A percentile compares a stretch with the other conserved stretches of the same genome.
These are phyloP conservation scores for Pandemis corylana DNA, from an alignment of 2,888 invertebrate species.

Conservation along the genomic window DNA sequence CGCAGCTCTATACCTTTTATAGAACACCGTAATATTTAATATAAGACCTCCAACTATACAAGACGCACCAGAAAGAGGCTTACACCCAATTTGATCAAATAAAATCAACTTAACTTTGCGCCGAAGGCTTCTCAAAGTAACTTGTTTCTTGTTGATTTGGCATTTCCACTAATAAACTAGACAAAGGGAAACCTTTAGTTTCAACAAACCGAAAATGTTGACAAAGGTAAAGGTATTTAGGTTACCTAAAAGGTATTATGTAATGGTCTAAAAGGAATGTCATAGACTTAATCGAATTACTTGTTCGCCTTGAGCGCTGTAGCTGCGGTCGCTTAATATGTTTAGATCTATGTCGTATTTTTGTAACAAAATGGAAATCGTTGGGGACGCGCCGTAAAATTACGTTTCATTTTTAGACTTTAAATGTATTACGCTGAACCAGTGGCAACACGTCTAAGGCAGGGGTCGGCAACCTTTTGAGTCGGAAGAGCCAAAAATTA, in stretches of 20 bases:
- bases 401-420: too few relatives aligned
- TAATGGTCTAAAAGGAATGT: background rate
- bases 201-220: background rate
- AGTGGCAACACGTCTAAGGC: too few relatives aligned
- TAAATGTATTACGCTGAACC: too few relatives aligned
- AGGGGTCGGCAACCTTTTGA: too few relatives aligned
- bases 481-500: too few relatives aligned
- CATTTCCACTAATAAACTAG: slow-evolving; percentile 16
- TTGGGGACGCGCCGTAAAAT: background rate
- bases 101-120: slow-evolving; percentile 21
- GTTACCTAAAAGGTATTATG: slow-evolving; percentile 6
- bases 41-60: background rate
- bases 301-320: background rate
- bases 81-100: slow-evolving; percentile 8
- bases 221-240: slow-evolving; percentile 15
- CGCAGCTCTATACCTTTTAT: background rate
- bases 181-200: slow-evolving; percentile 18
- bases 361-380: background rate
- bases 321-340: background rate
- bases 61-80: background rate
- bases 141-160: slow-evolving; percentile 25
- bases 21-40: background rate
- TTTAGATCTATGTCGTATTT: background rate
- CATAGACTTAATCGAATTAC: background rate
- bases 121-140: slow-evolving; percentile 13